Percentiles rank a stretch among this genome's conserved stretches.
phyloP scores from a whole-genome alignment of 2,113 vertebrate genomes.

The Chloroceryle aenea region DNA sequence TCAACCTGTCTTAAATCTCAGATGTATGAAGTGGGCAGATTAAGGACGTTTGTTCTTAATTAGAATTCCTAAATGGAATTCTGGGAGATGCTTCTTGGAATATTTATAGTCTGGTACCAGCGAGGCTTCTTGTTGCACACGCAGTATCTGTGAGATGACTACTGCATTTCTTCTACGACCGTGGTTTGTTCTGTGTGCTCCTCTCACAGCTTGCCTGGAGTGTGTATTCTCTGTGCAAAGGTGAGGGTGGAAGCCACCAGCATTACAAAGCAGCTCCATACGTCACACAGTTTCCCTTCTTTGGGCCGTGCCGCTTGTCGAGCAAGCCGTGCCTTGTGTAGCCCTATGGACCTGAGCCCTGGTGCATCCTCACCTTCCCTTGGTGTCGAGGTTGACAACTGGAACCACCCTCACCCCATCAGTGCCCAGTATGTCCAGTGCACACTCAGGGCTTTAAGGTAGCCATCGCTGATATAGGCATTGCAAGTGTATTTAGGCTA shows the following conservation, averaged over 20 bases:
- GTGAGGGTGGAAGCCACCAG: neutral
- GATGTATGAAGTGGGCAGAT: slow-evolving; percentile 21
- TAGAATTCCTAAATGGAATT: slow-evolving; percentile 37
- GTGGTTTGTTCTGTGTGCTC: fast-evolving
- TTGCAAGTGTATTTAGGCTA: neutral
- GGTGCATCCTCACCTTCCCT: neutral
- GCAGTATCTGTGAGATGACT: neutral
- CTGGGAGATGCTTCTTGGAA: slow-evolving; percentile 2
- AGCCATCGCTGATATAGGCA: neutral
- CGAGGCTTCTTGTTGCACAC: neutral
- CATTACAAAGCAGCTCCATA: neutral
- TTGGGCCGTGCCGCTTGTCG: neutral
- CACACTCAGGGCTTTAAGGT: neutral
- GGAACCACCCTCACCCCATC: neutral
- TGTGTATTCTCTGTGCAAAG: neutral
- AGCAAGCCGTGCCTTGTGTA: neutral
- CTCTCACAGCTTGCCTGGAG: neutral
- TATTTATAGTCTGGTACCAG: neutral
- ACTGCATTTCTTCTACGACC: neutral
- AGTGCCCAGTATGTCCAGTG: neutral
- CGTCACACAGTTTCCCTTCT: neutral
- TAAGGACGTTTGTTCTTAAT: slow-evolving; percentile 47
- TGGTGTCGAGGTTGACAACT: neutral
- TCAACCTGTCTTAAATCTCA: slow-evolving; percentile 33
- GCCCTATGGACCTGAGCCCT: neutral